Conservation (phyloP, 2,888 invertebrate species). For the Marronus borbonicus region DNA sequence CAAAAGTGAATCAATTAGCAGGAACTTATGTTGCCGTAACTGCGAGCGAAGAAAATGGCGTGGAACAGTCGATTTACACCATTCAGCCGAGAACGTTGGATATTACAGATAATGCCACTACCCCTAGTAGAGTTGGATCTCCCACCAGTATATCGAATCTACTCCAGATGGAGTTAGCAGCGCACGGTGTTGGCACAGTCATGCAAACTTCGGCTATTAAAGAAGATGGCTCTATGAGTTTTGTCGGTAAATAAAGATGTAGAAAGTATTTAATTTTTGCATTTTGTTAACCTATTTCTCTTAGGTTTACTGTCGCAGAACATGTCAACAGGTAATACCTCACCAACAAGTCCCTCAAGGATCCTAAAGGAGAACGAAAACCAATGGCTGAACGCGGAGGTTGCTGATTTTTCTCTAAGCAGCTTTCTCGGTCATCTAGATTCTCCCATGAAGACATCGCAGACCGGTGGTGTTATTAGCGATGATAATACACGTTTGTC, state of each 20-base stretch:
- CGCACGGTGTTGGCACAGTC: conserved; percentile 47
- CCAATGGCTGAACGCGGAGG: conserved; percentile 83
- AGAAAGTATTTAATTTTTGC: not conserved
- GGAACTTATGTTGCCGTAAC: not conserved
- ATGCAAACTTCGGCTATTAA: conserved; percentile 50
- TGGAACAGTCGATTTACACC: not conserved
- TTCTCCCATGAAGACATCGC: conserved; percentile 74
- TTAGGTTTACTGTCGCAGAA: conserved; percentile 61
- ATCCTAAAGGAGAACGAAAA: conserved; percentile 79
- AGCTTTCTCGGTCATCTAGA: conserved; percentile 89
- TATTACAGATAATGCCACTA: conserved; percentile 59
- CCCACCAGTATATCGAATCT: conserved; percentile 63
- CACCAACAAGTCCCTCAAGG: conserved; percentile 76
- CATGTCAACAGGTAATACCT: conserved; percentile 56
- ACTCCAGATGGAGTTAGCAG: conserved; percentile 59
- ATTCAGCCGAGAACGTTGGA: conserved; percentile 28
- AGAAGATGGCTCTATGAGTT: conserved; percentile 58
- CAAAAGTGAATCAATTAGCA: conserved; percentile 11
- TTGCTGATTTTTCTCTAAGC: conserved; percentile 89
- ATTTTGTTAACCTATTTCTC: not conserved
- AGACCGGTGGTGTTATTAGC: conserved; percentile 59
- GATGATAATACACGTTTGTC: conserved; percentile 71
- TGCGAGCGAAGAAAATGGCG: conserved; percentile 6
- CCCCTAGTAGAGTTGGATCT: conserved; percentile 59
- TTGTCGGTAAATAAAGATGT: conserved; percentile 57